A percentile compares a stretch with the other conserved stretches of the same genome.
Evolutionary conservation across 2,797 vertebrate genomes (phyloP).

Genomic region (Percopsis omiscomaycus): DNA sequence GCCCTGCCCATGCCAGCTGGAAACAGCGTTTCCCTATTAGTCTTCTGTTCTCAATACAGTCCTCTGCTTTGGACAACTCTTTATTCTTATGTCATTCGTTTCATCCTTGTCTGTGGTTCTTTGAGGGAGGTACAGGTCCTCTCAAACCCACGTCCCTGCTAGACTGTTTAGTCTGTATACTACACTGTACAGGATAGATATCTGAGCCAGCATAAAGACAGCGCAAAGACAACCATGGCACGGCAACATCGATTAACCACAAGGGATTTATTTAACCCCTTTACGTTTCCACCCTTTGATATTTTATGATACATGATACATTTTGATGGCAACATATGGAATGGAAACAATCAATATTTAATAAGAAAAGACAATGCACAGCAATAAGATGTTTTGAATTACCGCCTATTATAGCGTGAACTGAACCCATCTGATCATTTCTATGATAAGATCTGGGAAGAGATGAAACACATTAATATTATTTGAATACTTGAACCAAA

Average conservation of each 20-base stretch:
- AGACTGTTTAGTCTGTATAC: slow-evolving; percentile 33
- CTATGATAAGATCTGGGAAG: slow-evolving; percentile 8
- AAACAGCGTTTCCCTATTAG: slow-evolving; percentile 29
- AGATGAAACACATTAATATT: slow-evolving; percentile 13
- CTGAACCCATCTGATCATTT: background rate
- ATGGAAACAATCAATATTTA: too few species aligned
- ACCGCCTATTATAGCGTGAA: background rate
- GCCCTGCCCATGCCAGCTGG: slow-evolving; percentile 33
- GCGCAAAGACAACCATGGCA: too few species aligned
- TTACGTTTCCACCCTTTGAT: too few species aligned
- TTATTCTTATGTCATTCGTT: slow-evolving; percentile 58
- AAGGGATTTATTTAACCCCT: too few species aligned
- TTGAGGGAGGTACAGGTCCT: slow-evolving; percentile 25
- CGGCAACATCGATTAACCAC: too few species aligned
- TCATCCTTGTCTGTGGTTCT: slow-evolving; percentile 42
- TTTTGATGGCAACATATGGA: too few species aligned
- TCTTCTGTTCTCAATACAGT: slow-evolving; percentile 50
- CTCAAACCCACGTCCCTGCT: slow-evolving; percentile 8
- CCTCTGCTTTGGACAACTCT: slow-evolving; percentile 47
- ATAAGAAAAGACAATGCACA: background rate
- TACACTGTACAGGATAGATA: slow-evolving; percentile 21
- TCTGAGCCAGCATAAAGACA: slow-evolving; percentile 32
- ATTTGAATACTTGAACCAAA: too few species aligned
- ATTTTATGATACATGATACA: background rate
- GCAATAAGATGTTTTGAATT: background rate